Evolutionary conservation across 1,140 invertebrate genomes (phyloP), one percentile per base, ranked within the genome.

Genomic region (Hormaphis cornu): DNA sequence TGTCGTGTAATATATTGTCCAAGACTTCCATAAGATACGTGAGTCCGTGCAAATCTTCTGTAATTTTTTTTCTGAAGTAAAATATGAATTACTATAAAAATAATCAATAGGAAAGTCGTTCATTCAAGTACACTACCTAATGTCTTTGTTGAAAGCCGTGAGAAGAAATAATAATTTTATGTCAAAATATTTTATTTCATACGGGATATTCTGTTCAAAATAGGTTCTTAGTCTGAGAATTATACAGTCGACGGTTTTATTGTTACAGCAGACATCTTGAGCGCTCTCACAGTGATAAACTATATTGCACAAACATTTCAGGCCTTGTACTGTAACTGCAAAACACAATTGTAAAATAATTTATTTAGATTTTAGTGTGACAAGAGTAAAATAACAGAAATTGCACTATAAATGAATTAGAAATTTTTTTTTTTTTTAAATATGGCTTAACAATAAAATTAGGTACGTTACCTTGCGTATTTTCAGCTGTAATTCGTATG

Each of bases 301-400:
- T 48, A 96, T 78, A 79, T 97, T 97, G 75, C 90, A 95, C 3
- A 97, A 77, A 76, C 91, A 87, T 80, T 96, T 97, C 52, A 91
- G 77, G 0, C 90, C 86, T 79, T 95, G 93, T 8, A 89, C 75
- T 12, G 82, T 82, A 72, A 86, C 85, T 85, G 76, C 37, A 81
- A 82, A 72, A 72, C 8, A 44, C 0, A 61, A 70, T 28, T 6
- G 24, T n/a, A 56, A 54, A 8, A 46, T 22, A 52, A 46, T 50
- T n/a, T 24, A 9, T 33, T 46, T 10, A 63, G 12, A 14, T 28
- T 10, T 48, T 9, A 16, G 53, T 28, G n/a, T 42, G 20, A n/a
- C 3, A 66, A 42, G 22, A 70, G n/a, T n/a, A n/a, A n/a, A n/a
- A n/a, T n/a, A n/a, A n/a, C n/a, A n/a, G n/a, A n/a, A n/a, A n/a